These are phyloP conservation scores for Anas bernieri DNA, from an alignment of 2,797 vertebrate species.

Conservation along the genomic window DNA sequence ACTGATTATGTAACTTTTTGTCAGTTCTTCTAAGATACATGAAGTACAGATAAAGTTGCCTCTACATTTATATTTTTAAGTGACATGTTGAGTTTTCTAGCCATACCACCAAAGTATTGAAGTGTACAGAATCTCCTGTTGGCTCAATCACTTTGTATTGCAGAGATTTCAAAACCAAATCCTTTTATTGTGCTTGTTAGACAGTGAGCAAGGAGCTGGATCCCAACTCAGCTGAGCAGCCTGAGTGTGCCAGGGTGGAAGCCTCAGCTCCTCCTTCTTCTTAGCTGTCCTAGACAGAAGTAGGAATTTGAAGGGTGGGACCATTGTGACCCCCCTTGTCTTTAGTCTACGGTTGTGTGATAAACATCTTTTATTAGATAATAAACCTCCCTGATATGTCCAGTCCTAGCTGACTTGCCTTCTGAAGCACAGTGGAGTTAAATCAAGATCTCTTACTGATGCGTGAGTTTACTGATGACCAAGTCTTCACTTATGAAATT, in stretches of 20 bases:
- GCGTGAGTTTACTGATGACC: background rate
- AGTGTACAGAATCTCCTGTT: background rate
- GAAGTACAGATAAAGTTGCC: background rate
- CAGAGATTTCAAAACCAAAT: background rate
- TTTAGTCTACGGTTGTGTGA: background rate
- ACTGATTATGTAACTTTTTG: accelerated
- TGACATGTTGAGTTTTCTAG: background rate
- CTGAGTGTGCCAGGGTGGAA: background rate
- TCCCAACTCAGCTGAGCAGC: background rate
- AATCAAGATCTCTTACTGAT: background rate
- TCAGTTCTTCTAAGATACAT: background rate
- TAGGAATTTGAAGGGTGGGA: background rate
- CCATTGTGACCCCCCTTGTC: background rate
- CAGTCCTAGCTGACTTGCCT: background rate
- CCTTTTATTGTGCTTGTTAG: background rate
- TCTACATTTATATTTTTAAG: background rate
- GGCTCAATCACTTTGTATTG: background rate
- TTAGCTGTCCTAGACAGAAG: background rate
- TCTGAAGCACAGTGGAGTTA: background rate
- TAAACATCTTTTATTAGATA: background rate
- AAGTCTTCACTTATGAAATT: background rate
- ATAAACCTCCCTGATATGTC: background rate
- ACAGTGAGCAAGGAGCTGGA: background rate
- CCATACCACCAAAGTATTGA: background rate
- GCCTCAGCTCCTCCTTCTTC: background rate